These are phyloP conservation scores for Troides aeacus DNA, from an alignment of 2,888 invertebrate genomes.

Conservation along the genomic window DNA sequence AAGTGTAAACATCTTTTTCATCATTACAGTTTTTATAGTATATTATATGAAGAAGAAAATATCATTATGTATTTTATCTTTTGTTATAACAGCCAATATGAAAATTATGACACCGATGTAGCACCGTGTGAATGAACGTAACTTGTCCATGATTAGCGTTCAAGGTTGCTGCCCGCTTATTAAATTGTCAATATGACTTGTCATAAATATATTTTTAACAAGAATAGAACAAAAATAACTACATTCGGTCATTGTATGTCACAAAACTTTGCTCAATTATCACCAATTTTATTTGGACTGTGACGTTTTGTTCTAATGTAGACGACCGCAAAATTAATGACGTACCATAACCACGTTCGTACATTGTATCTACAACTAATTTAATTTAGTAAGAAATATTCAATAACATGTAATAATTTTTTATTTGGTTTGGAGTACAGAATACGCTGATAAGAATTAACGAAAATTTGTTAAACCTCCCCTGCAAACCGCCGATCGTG, in stretches of 20 bases:
- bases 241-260: constrained; percentile 3
- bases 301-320: constrained; percentile 1
- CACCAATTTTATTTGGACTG: constrained; percentile 4
- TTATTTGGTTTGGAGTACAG: no score
- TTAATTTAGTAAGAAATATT: background rate
- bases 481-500: no score
- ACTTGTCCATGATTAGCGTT: background rate
- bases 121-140: constrained; percentile 11
- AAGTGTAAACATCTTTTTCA: background rate
- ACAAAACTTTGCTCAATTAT: constrained; percentile 3
- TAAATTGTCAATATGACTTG: background rate
- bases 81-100: background rate
- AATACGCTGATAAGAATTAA: no score
- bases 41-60: background rate
- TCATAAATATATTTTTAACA: constrained; percentile 3
- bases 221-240: constrained; percentile 16
- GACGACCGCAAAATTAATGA: background rate
- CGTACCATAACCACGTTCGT: background rate
- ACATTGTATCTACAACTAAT: background rate
- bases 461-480: no score
- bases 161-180: background rate
- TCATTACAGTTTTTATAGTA: background rate
- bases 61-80: background rate
- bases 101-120: background rate
- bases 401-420: background rate